phyloP scores from a whole-genome alignment of 2,797 vertebrate genomes.

The Cryptoblepharus egeriae region DNA sequence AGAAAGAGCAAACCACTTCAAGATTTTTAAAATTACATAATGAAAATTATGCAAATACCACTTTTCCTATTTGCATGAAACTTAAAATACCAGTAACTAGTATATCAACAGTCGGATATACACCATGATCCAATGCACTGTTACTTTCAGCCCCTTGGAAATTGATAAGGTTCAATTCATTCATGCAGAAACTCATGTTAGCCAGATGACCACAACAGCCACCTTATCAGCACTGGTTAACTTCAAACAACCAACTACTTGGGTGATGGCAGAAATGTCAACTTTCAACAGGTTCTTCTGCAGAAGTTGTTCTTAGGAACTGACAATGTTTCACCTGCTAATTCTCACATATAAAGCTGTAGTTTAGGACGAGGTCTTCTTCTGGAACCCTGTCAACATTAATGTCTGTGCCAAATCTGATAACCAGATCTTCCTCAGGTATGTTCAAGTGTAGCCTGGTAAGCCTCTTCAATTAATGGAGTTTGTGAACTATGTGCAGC shows the following conservation, averaged over 20 bases:
- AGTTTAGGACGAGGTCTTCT: too few species aligned
- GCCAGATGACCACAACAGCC: background rate
- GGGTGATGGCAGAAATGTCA: background rate
- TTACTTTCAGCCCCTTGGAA: background rate
- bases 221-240: background rate
- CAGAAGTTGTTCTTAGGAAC: background rate
- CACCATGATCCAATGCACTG: background rate
- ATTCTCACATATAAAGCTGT: too few species aligned
- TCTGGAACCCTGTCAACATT: too few species aligned
- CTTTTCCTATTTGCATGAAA: conserved; percentile 12
- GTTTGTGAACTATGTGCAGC: background rate
- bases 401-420: too few species aligned
- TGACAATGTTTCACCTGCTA: too few species aligned
- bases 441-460: too few species aligned
- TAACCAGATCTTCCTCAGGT: too few species aligned
- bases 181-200: background rate
- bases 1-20: conserved; percentile 29
- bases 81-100: conserved; percentile 1
- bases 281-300: background rate
- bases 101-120: conserved; percentile 5
- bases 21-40: background rate
- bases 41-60: background rate
- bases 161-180: background rate
- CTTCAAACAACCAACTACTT: too few species aligned
- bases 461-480: too few species aligned